phyloP scores from a whole-genome alignment of 2,113 vertebrate genomes.

The Onychostoma macrolepis region DNA sequence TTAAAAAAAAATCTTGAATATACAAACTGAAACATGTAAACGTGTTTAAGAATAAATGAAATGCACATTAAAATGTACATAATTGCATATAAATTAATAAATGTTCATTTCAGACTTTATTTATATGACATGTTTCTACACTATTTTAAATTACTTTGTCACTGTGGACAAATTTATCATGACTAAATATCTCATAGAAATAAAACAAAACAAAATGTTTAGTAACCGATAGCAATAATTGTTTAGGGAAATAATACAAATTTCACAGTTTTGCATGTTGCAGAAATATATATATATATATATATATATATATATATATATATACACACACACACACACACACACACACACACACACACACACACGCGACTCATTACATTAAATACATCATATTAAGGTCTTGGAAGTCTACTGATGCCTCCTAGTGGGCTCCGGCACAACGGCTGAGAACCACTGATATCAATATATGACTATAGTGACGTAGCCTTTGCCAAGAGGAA shows the following conservation, averaged over 20 bases:
- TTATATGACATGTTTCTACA: background rate
- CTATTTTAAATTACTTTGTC: background rate
- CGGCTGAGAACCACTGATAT: background rate
- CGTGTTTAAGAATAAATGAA: background rate
- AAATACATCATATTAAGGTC: background rate
- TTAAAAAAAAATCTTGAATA: background rate
- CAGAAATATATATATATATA: no score
- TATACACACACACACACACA: background rate
- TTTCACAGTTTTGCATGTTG: background rate
- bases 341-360: no score
- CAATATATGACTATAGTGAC: background rate
- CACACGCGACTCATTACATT: background rate
- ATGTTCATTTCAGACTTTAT: background rate
- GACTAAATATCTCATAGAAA: background rate
- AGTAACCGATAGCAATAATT: background rate
- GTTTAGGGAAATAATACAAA: background rate
- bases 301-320: background rate
- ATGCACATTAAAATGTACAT: background rate
- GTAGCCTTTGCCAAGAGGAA: background rate
- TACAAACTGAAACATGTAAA: background rate
- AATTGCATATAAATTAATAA: background rate
- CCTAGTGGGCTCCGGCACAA: background rate
- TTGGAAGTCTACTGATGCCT: background rate
- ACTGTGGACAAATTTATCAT: background rate
- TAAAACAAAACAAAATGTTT: background rate